phyloP scores from a whole-genome alignment of 1,140 invertebrate genomes.

The Drosophila tsacasi region DNA sequence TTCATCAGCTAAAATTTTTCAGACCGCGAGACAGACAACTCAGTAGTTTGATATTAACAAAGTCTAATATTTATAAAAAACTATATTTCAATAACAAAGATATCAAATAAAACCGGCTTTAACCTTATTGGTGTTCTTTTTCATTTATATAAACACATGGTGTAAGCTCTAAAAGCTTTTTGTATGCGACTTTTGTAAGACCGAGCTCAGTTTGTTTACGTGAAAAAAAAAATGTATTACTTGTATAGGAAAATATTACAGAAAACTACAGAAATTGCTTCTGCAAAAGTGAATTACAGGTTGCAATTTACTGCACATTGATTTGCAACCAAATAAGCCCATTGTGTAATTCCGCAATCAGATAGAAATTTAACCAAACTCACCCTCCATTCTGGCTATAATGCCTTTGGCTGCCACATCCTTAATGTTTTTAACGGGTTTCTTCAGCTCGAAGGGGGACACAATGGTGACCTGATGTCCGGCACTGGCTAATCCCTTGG shows the following conservation, averaged over 20 bases:
- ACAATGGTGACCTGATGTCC: conserved; percentile 88
- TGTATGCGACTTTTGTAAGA: neutral
- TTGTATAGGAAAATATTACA: neutral
- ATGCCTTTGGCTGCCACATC: conserved; percentile 82
- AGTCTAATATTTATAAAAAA: neutral
- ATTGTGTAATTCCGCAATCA: neutral
- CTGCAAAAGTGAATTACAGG: neutral
- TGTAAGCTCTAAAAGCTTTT: neutral
- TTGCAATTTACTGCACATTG: neutral
- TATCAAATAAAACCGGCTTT: too few species aligned
- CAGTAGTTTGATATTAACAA: neutral
- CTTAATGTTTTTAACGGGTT: conserved; percentile 86
- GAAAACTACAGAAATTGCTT: neutral
- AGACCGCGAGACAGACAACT: neutral
- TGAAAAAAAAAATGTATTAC: neutral
- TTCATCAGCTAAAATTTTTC: neutral
- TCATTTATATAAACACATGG: neutral
- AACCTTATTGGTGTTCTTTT: neutral
- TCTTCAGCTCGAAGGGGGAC: conserved; percentile 86
- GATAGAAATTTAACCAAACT: conserved; percentile 11
- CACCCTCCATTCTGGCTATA: conserved; percentile 51
- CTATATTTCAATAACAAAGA: too few species aligned
- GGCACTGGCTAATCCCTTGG: conserved; percentile 86
- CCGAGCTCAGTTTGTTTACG: neutral
- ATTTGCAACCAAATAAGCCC: neutral